Evolutionary conservation across 2,797 vertebrate genomes (phyloP), one percentile per base, ranked within the genome.

Genomic region (Lithobates pipiens): DNA sequence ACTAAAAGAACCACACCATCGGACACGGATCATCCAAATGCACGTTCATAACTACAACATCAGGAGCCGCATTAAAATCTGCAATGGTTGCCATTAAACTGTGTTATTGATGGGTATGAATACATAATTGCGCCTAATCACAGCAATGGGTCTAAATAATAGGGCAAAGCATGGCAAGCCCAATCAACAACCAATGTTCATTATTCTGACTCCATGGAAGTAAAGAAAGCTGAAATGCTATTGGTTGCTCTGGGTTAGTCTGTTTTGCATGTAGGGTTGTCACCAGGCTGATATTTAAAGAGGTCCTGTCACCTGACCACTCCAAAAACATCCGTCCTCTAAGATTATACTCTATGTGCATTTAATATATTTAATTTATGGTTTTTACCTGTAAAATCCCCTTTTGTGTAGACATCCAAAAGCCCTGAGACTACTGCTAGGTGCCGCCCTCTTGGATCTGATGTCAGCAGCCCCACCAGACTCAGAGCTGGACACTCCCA

Each of bases 1-100:
- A 6, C 27, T 65, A 25, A 23, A 25, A 65, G 61, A 65, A 6
- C 3, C 8, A 15, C 27, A 23, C 16, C 54, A 61, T 21, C 54
- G 2, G 54, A 23, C 6, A 54, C 6, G 18, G 50, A 6, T 25
- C 61, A 27, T n/a, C 27, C 11, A 3, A 67, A 29, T 29, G 65
- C 25, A 67, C 5, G 65, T 67, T 67, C 65, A 67, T n/a, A 27
- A 3, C n/a, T 25, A 10, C 10, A 15, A 10, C 65, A 67, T 29
- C 65, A 11, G 3, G n/a, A 10, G 2, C 5, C 29, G 65, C n/a
- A 76, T 46, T 75, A 83, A 68, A 76, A 25, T 18, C 10, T 57
- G 4, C 11, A 36, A 76, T 76, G 73, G 39, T 29, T 76, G 18
- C 21, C 54, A 65, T 76, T 25, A 82, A n/a, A 46, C 54, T 25